Percentiles rank a stretch among this genome's conserved stretches.
Conservation (phyloP, 2,888 invertebrate species). For the Drosophila mimetica region DNA sequence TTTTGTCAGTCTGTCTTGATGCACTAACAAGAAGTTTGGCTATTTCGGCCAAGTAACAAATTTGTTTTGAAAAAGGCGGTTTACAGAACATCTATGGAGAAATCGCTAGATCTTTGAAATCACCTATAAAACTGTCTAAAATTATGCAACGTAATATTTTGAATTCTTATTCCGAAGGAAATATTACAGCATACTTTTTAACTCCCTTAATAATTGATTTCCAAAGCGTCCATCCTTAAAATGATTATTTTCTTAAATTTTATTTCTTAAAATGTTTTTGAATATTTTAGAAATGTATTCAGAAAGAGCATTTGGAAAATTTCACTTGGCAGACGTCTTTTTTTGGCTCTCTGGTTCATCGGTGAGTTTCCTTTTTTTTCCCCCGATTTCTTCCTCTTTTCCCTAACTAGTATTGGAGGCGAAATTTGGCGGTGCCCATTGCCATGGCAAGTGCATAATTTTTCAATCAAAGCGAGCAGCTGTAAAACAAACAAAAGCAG, state of each 20-base stretch:
- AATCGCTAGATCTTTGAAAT: too few species aligned
- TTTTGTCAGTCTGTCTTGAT: constrained; percentile 39
- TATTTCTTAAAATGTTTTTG: too few species aligned
- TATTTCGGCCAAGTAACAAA: neutral
- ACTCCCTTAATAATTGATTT: too few species aligned
- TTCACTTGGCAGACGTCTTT: neutral
- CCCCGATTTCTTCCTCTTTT: constrained; percentile 25
- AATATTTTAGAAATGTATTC: too few species aligned
- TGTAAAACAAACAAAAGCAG: constrained; percentile 74
- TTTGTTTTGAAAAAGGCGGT: too few species aligned
- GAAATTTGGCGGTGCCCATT: constrained; percentile 77
- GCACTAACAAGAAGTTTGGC: constrained; percentile 31
- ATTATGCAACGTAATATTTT: too few species aligned
- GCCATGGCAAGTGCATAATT: constrained; percentile 79
- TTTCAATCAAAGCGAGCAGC: constrained; percentile 79
- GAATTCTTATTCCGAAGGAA: too few species aligned
- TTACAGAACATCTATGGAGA: too few species aligned
- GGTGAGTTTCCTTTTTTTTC: constrained; percentile 40
- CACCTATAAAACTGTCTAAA: too few species aligned
- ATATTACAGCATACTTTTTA: too few species aligned
- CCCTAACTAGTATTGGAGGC: constrained; percentile 44
- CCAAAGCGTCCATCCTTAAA: too few species aligned
- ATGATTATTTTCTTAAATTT: too few species aligned
- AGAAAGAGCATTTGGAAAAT: constrained; percentile 15
- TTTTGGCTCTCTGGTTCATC: constrained; percentile 14